Conservation (phyloP, 37 sponge, comb jelly and placozoan genomes). For the Spongilla lacustris region DNA sequence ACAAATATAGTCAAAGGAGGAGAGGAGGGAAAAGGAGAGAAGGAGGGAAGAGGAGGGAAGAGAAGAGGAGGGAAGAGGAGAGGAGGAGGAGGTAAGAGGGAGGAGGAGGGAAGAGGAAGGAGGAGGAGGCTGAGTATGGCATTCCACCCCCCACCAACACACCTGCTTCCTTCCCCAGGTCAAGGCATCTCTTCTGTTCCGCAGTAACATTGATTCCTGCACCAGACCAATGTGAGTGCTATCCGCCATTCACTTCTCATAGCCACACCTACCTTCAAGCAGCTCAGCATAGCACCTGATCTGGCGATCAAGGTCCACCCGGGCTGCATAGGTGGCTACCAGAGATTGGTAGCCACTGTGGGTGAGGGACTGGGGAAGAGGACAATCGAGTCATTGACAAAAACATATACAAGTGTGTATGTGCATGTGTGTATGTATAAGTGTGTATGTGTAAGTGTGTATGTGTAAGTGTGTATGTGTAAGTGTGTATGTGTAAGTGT, state of each 20-base stretch:
- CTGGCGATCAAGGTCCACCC: slow-evolving; percentile 54
- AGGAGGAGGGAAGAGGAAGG: neutral
- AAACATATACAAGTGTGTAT: too few relatives aligned
- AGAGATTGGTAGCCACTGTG: slow-evolving; percentile 2
- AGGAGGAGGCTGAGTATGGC: neutral
- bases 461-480: too few relatives aligned
- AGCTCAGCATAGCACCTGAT: slow-evolving; percentile 73
- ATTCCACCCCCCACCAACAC: neutral
- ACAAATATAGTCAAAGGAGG: too few relatives aligned
- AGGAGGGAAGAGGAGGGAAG: neutral
- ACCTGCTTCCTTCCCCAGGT: slow-evolving; percentile 63
- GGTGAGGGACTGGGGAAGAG: slow-evolving; percentile 23
- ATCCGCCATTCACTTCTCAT: slow-evolving; percentile 2
- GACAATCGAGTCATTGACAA: neutral
- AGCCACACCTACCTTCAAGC: slow-evolving; percentile 54
- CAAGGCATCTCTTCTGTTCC: slow-evolving; percentile 60
- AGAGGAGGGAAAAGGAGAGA: neutral
- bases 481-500: too few relatives aligned
- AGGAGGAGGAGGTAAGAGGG: slow-evolving; percentile 13
- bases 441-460: too few relatives aligned
- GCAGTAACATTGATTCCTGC: slow-evolving; percentile 33
- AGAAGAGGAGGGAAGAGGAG: neutral
- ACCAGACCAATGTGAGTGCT: neutral
- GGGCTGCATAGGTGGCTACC: slow-evolving; percentile 75
- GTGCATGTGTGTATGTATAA: too few relatives aligned